Percentiles rank a stretch among this genome's conserved stretches.
These are phyloP conservation scores for Zonotrichia leucophrys DNA, from an alignment of 2,113 vertebrate genomes.

Conservation along the genomic window DNA sequence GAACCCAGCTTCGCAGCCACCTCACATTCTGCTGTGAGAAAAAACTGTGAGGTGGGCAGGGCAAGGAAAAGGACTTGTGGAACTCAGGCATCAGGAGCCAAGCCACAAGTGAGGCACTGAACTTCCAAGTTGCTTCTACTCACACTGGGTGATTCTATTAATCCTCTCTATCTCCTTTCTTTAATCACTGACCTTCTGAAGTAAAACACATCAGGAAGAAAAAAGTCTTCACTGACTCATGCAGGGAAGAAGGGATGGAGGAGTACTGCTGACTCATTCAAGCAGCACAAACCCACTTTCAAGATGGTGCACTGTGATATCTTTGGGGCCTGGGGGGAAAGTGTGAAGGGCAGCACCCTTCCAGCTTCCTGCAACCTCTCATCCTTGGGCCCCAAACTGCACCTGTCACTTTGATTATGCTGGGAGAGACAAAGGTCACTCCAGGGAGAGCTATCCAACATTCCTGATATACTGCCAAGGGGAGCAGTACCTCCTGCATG, in stretches of 20 bases:
- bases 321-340: neutral
- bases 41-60: neutral
- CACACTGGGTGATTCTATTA: neutral
- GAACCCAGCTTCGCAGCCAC: neutral
- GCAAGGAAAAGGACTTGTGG: neutral
- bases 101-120: neutral
- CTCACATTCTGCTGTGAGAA: neutral
- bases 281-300: conserved; percentile 35
- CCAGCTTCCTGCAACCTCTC: neutral
- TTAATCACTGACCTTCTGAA: conserved; percentile 1
- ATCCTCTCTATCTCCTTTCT: neutral
- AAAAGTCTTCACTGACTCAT: conserved; percentile 25
- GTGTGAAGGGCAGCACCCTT: neutral
- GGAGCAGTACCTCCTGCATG: rapidly evolving
- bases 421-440: neutral
- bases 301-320: neutral
- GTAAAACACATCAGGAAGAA: neutral
- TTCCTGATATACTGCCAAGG: neutral
- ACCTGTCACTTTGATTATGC: neutral
- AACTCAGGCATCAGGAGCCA: neutral
- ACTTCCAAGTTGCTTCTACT: neutral
- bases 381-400: neutral
- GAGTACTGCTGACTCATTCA: conserved; percentile 47
- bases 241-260: conserved; percentile 10
- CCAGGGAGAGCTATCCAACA: neutral